Evolutionary conservation across 1,140 invertebrate genomes (phyloP).

Genomic region (Tetramorium simillimum): DNA sequence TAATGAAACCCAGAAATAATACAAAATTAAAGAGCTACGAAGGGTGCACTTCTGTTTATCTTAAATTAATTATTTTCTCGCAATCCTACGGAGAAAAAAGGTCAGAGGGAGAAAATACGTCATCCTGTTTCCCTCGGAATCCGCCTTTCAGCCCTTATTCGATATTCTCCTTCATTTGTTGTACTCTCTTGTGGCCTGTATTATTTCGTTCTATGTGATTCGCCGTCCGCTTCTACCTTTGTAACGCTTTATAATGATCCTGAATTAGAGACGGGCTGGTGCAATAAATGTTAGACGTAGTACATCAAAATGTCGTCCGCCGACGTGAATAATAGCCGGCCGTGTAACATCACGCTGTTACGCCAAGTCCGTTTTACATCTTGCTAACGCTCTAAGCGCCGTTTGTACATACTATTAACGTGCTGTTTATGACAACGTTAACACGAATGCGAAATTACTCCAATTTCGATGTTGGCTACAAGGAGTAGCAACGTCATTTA

Average conservation of each 20-base stretch:
- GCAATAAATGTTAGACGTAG: slow-evolving; percentile 43
- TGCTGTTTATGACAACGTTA: slow-evolving; percentile 31
- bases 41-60: background rate
- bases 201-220: background rate
- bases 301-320: slow-evolving; percentile 31
- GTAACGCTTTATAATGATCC: slow-evolving; percentile 43
- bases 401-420: slow-evolving; percentile 37
- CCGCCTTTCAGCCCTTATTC: background rate
- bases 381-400: slow-evolving; percentile 42
- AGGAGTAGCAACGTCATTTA: slow-evolving; percentile 7
- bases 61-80: slow-evolving; percentile 33
- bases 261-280: slow-evolving; percentile 38
- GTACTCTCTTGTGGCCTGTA: background rate
- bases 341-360: slow-evolving; percentile 35
- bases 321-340: slow-evolving; percentile 31
- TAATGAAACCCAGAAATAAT: background rate
- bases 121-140: background rate
- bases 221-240: background rate
- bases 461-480: slow-evolving; percentile 4
- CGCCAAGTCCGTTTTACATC: slow-evolving; percentile 46
- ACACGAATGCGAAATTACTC: slow-evolving; percentile 13
- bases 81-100: background rate
- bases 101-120: background rate
- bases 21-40: background rate
- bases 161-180: slow-evolving; percentile 19